Evolutionary conservation across 1,140 invertebrate species (phyloP).

Genomic region (Drosophila trapezifrons): DNA sequence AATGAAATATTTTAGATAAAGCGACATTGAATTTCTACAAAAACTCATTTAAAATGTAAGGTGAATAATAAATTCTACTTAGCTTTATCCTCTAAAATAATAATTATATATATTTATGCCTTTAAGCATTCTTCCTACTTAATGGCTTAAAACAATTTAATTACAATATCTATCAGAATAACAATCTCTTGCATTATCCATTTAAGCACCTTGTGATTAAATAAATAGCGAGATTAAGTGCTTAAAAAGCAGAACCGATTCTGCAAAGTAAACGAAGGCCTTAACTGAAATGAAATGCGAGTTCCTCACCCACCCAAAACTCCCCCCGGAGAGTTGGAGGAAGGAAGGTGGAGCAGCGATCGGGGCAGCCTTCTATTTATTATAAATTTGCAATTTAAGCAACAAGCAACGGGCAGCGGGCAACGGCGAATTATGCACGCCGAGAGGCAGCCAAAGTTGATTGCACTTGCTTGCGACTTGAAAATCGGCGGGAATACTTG

Average conservation of each 20-base stretch:
- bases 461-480: slow-evolving; percentile 52
- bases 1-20: too few relatives aligned
- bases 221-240: slow-evolving; percentile 63
- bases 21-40: too few relatives aligned
- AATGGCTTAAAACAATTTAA: not conserved
- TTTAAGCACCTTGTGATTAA: slow-evolving; percentile 22
- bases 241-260: slow-evolving; percentile 38
- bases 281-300: slow-evolving; percentile 54
- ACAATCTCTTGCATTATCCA: not conserved
- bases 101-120: not conserved
- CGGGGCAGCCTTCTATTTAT: slow-evolving; percentile 62
- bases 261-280: slow-evolving; percentile 12
- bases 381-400: slow-evolving; percentile 67
- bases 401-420: slow-evolving; percentile 28
- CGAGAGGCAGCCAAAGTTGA: slow-evolving; percentile 67
- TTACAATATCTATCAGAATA: not conserved
- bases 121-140: not conserved
- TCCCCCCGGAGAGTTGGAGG: slow-evolving; percentile 35
- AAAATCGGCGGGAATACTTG: slow-evolving; percentile 9
- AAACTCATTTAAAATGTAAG: too few relatives aligned
- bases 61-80: not conserved
- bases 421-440: slow-evolving; percentile 65
- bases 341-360: slow-evolving; percentile 12
- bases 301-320: slow-evolving; percentile 36
- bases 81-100: not conserved